Base-by-base conservation (phyloP, 2,113 vertebrate species). In the Anoplopoma fimbria region DNA sequence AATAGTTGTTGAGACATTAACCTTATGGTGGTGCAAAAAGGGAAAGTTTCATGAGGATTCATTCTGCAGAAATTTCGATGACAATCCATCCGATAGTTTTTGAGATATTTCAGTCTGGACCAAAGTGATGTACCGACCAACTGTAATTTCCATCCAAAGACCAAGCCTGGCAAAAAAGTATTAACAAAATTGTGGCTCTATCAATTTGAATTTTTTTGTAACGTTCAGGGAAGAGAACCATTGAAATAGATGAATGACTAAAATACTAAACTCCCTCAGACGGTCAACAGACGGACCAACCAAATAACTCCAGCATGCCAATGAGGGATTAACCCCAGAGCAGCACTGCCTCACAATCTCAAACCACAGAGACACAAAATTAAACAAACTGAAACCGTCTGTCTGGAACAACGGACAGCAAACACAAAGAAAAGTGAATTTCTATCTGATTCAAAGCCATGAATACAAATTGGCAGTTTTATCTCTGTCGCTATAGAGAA, bases 361-460 rank as follows among this genome's bases (percentile, higher is more conserved):
- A 49, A 69, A 27, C 17, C 38, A 53, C 19, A 84, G 21, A 69
- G 53, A 75, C 25, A 29, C 34, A 4, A 21, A 34, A 55, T 6
- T 78, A 40, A 67, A 67, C 31, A 67, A 49, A 77, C 25, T 34
- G 7, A 81, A 42, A 69, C 15, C 17, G 42, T 1, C 45, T 33
- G 51, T 58, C 65, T 64, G 83, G 34, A 71, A 71, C 58, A 15
- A 29, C 34, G 47, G 61, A 68, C 5, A 31, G 25, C 42, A 77
- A 81, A 73, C 61, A 63, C 57, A 69, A 58, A 40, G 36, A 38
- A 21, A 25, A 75, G 27, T 23, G 14, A 47, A 70, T 55, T 55
- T 84, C 36, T 53, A 57, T 69, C 36, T n/a, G 57, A 75, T 47
- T 75, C 34, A 63, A 75, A 70, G 57, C 51, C 13, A 9, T 53